A percentile compares a stretch with the other conserved stretches of the same genome.
Evolutionary conservation across 2,797 vertebrate genomes (phyloP).

Genomic region (Sebastes dallii): DNA sequence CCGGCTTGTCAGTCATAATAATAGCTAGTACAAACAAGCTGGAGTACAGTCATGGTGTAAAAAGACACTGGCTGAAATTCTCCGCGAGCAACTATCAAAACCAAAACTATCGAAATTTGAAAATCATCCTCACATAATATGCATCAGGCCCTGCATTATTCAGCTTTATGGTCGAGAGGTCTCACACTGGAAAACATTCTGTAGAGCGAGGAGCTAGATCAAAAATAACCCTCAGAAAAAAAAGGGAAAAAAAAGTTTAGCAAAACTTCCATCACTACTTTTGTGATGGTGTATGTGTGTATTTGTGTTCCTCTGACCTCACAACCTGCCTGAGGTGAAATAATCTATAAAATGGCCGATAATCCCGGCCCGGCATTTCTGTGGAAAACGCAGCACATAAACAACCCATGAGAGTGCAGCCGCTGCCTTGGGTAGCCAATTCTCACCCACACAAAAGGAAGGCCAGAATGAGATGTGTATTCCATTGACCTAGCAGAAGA

Average conservation of each 20-base stretch:
- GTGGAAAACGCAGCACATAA: slow-evolving; percentile 28
- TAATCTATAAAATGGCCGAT: slow-evolving; percentile 38
- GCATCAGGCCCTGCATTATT: slow-evolving; percentile 19
- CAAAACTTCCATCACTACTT: slow-evolving; percentile 19
- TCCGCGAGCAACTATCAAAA: neutral
- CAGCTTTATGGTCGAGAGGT: neutral
- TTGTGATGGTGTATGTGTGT: neutral
- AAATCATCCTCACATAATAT: slow-evolving; percentile 21
- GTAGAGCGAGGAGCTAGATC: slow-evolving; percentile 17
- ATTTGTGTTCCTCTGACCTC: slow-evolving; percentile 20
- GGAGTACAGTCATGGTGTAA: slow-evolving; percentile 9
- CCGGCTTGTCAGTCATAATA: slow-evolving; percentile 58
- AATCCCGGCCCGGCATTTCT: slow-evolving; percentile 40
- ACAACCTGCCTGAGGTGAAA: slow-evolving; percentile 24
- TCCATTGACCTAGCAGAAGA: slow-evolving; percentile 61
- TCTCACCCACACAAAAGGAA: slow-evolving; percentile 59
- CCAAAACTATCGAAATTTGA: slow-evolving; percentile 27
- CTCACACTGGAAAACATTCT: slow-evolving; percentile 31
- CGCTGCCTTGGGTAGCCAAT: slow-evolving; percentile 42
- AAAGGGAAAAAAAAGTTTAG: neutral
- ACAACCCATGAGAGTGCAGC: slow-evolving; percentile 21
- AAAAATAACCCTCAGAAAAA: neutral
- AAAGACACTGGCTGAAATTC: slow-evolving; percentile 20
- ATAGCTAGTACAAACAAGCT: slow-evolving; percentile 46
- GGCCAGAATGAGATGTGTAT: slow-evolving; percentile 49